A percentile compares a stretch with the other conserved stretches of the same genome.
Conservation (phyloP, 2,888 invertebrate species). For the Dolichopus griseipennis region DNA sequence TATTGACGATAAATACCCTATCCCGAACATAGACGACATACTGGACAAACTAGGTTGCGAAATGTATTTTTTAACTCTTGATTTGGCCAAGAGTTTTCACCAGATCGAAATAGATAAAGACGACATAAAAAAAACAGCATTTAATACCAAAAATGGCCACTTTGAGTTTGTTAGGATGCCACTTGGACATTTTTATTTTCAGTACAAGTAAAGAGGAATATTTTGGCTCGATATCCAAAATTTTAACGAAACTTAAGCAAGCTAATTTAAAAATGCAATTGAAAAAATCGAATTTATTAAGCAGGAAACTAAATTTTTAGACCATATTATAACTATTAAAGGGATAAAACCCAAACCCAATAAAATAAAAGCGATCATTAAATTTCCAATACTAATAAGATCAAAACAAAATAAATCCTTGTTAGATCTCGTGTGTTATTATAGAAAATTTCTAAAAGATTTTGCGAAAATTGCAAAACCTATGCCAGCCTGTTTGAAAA, state of each 20-base stretch:
- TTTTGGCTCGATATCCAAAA: too few species aligned
- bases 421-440: constrained; percentile 20
- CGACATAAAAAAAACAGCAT: too few species aligned
- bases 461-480: too few species aligned
- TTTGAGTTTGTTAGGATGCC: too few species aligned
- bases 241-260: constrained; percentile 26
- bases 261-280: constrained; percentile 23
- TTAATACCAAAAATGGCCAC: too few species aligned
- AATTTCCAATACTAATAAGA: constrained; percentile 25
- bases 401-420: constrained; percentile 26
- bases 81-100: too few species aligned
- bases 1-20: too few species aligned
- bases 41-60: constrained; percentile 23
- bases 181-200: too few species aligned
- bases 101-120: too few species aligned
- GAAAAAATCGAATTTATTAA: constrained; percentile 15
- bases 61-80: constrained; percentile 25
- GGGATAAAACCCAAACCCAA: constrained; percentile 29
- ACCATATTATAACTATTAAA: constrained; percentile 29
- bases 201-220: too few species aligned
- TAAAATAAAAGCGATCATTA: constrained; percentile 26
- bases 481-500: too few species aligned
- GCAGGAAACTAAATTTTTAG: constrained; percentile 24
- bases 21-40: constrained; percentile 23
- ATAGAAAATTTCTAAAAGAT: too few species aligned